Evolutionary conservation across 2,888 invertebrate genomes (phyloP), one percentile per base, ranked within the genome.

Genomic region (Oscheius sp.): DNA sequence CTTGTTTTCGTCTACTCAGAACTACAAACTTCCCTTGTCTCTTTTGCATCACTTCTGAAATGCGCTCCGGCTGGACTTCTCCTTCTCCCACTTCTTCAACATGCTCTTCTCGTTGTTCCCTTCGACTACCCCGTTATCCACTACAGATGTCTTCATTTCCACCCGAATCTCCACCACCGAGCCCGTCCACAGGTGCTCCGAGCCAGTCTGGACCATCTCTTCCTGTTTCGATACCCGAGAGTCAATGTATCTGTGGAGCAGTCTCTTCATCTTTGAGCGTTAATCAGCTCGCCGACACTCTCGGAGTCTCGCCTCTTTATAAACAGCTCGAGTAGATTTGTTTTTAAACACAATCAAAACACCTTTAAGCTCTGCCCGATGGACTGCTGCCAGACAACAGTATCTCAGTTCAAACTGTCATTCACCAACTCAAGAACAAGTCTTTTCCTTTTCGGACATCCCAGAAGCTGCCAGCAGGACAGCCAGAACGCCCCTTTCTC

Each of bases 231-330:
- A 74, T 74, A 29, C 73, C 62, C 4, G 51, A 55, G 51, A 32
- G 50, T 62, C 51, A 57, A 48, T 73, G 73, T 37, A 55, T 73
- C 42, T 74, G 74, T 66, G 66, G 63, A 21, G 53, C 58, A 7
- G 53, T 78, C 70, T 53, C 55, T 47, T 62, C 74, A 73, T 78
- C 79, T 10, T 53, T 82, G 0, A 74, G 75, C 11, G 88, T 87
- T 11, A 88, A 88, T 75, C 79, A 82, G 10, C 74, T 88, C 10
- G 88, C 88, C 2, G 86, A 88, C 75, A 80, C 86, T 10, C 76
- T 88, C 5, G 87, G 87, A 50, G 88, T 88, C 29, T 85, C 86
- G 4, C 88, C 88, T 32, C 77, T 86, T 2, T 88, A 89, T 71
- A 85, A 86, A 37, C 88, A 88, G 70, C 84, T 86, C 75, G 87